phyloP scores from a whole-genome alignment of 2,113 vertebrate species.

The Philantomba maxwellii region DNA sequence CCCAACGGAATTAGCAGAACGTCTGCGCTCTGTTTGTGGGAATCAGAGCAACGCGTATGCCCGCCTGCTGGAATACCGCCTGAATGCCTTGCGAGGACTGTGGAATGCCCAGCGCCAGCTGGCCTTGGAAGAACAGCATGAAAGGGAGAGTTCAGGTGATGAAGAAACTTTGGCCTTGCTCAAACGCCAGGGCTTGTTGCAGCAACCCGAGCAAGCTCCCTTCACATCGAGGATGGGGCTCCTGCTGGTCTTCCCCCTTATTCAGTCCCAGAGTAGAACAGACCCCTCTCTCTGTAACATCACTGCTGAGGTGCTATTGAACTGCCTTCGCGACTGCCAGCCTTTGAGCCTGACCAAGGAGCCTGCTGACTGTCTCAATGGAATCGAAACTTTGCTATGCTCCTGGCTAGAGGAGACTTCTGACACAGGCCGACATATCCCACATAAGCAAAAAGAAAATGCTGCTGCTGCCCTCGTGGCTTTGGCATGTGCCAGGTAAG shows the following conservation, averaged over 20 bases:
- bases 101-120: constrained; percentile 98
- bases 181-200: constrained; percentile 94
- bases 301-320: constrained; percentile 95
- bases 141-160: constrained; percentile 90
- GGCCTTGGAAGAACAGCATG: constrained; percentile 96
- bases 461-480: constrained; percentile 97
- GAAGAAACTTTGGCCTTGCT: constrained; percentile 94
- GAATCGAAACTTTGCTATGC: constrained; percentile 94
- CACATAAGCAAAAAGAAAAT: constrained; percentile 92
- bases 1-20: constrained; percentile 91
- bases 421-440: constrained; percentile 79
- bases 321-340: constrained; percentile 97
- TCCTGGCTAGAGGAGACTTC: constrained; percentile 93
- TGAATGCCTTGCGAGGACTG: constrained; percentile 94
- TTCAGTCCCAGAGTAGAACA: constrained; percentile 95
- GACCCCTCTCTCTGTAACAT: constrained; percentile 97
- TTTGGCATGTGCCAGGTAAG: constrained; percentile 96
- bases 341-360: constrained; percentile 98
- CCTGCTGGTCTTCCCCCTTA: constrained; percentile 94
- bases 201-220: constrained; percentile 94
- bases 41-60: constrained; percentile 99
- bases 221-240: constrained; percentile 97
- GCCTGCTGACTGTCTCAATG: constrained; percentile 95
- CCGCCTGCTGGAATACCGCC: constrained; percentile 93
- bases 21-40: constrained; percentile 93